A percentile compares a stretch with the other conserved stretches of the same genome.
phyloP scores from a whole-genome alignment of 23 tunicate species.

The Ascidia mentula region DNA sequence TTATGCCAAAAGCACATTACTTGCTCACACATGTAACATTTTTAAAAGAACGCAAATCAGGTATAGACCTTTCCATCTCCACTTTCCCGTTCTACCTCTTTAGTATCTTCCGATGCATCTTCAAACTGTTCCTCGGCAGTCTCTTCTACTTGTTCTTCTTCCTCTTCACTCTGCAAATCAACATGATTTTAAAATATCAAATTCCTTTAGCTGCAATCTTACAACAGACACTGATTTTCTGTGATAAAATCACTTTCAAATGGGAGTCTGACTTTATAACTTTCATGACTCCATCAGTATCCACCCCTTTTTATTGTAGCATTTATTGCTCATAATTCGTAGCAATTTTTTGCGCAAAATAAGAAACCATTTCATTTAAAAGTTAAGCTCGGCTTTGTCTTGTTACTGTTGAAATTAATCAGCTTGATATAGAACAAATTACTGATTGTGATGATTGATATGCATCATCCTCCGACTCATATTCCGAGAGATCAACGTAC shows the following conservation, averaged over 20 bases:
- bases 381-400: too few relatives aligned
- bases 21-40: not conserved
- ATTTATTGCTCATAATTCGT: too few relatives aligned
- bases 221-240: too few relatives aligned
- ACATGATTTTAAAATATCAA: not conserved
- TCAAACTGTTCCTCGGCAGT: not conserved
- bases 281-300: too few relatives aligned
- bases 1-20: not conserved
- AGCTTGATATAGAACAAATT: too few relatives aligned
- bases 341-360: too few relatives aligned
- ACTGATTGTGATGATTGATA: not conserved
- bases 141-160: not conserved
- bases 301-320: too few relatives aligned
- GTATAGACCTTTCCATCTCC: constrained; percentile 71
- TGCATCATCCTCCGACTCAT: not conserved
- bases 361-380: too few relatives aligned
- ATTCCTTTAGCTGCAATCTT: too few relatives aligned
- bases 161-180: not conserved
- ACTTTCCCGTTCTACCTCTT: constrained; percentile 38
- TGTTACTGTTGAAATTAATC: too few relatives aligned
- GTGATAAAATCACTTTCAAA: too few relatives aligned
- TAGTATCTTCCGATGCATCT: not conserved
- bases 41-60: not conserved
- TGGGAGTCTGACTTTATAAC: too few relatives aligned
- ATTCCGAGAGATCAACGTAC: constrained; percentile 1